Base-by-base conservation (phyloP, 2,888 invertebrate species). In the Eupithecia dodoneata region DNA sequence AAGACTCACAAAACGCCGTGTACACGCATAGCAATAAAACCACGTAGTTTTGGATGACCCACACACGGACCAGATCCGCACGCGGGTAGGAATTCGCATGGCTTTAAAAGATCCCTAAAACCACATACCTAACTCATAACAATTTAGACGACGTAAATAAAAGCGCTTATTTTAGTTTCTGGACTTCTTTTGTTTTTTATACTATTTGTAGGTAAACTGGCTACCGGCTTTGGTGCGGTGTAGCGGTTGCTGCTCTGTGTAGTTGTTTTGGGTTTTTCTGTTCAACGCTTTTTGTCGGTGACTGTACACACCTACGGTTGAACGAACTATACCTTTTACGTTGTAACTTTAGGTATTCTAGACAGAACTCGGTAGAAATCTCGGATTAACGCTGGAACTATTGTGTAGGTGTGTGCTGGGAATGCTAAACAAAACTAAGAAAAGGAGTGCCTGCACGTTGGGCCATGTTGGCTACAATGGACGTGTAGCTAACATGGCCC, bases 381-480 rank as follows among this genome's bases (percentile, higher is more conserved):
- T 15, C 47, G 71, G 79, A 71, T 79, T 79, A 71, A 76, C 73
- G 73, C 72, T 73, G n/a, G 42, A 15, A 66, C 76, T 73, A 70
- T 75, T 75, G 76, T 79, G 65, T 76, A 63, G 55, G 49, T 74
- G 66, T 76, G 79, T 74, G 76, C 65, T 52, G 44, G 59, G 79
- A 79, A 79, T 79, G 59, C 67, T 63, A 73, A 76, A 75, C 65
- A 69, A 44, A 59, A 42, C 44, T 47, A 18, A 47, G 42, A 69
- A 42, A 70, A 70, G 47, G 12, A 66, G 15, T 65, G 30, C 4
- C 7, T 63, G 63, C 1, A 30, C 30, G 0, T 30, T 30, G 30
- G 30, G 30, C 30, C 30, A 30, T 30, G 30, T 30, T 30, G 30
- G 30, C 30, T 30, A 30, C 10, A 63, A 12, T 63, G 0, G 30